phyloP scores from a whole-genome alignment of 2,113 vertebrate species.

The Petrocephalus microphthalmus region DNA sequence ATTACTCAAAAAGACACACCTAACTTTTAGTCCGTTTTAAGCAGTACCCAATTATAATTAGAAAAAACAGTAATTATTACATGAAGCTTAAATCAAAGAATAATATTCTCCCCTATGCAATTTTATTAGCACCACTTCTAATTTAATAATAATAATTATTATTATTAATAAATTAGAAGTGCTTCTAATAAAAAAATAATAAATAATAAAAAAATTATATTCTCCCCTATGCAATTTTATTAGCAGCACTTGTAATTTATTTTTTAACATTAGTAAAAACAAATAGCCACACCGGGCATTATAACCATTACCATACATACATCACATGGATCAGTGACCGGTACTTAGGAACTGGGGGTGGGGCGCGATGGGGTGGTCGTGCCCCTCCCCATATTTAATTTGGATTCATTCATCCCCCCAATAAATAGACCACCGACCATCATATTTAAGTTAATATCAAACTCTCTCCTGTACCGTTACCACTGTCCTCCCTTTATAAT shows the following conservation, averaged over 20 bases:
- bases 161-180: too few species aligned
- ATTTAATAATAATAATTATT: too few species aligned
- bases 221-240: neutral
- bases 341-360: neutral
- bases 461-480: neutral
- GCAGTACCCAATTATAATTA: neutral
- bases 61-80: neutral
- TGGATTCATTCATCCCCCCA: neutral
- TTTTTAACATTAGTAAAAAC: neutral
- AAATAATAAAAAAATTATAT: too few species aligned
- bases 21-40: neutral
- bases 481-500: neutral
- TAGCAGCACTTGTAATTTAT: neutral
- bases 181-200: too few species aligned
- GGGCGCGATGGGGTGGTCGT: neutral
- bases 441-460: neutral
- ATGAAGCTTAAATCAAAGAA: neutral
- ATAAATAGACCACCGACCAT: neutral
- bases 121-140: neutral
- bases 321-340: neutral
- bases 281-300: neutral
- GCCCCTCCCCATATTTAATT: neutral
- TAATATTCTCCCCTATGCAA: neutral
- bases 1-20: neutral
- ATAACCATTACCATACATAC: neutral